Evolutionary conservation across 2,797 vertebrate species (phyloP).

Genomic region (Myripristis murdjan): DNA sequence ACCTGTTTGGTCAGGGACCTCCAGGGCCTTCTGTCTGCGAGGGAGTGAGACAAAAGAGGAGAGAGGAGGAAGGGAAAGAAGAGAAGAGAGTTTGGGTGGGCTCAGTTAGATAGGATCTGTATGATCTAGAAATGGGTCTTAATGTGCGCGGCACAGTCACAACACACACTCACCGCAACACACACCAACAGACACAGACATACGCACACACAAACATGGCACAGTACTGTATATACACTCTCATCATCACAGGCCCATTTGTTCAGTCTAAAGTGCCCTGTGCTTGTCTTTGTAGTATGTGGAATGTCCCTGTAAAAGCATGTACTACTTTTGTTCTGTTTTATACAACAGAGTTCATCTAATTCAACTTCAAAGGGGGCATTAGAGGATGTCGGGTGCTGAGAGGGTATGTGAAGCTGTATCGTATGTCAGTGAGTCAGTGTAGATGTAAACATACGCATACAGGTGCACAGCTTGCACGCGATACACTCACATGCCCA

Average conservation of each 20-base stretch:
- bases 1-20: constrained; percentile 88
- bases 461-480: constrained; percentile 79
- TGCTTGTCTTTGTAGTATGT: constrained; percentile 78
- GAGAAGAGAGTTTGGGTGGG: constrained; percentile 80
- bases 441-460: constrained; percentile 75
- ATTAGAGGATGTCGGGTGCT: constrained; percentile 77
- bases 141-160: constrained; percentile 78
- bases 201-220: too few species aligned
- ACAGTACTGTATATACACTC: constrained; percentile 76
- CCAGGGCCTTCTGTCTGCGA: constrained; percentile 86
- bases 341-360: constrained; percentile 84
- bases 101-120: constrained; percentile 82
- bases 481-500: constrained; percentile 54
- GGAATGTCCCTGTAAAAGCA: constrained; percentile 81
- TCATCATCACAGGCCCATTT: constrained; percentile 79
- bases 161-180: constrained; percentile 60
- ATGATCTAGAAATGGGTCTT: constrained; percentile 80
- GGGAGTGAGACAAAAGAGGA: constrained; percentile 62
- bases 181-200: constrained; percentile 11
- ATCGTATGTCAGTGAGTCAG: constrained; percentile 75
- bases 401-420: constrained; percentile 65
- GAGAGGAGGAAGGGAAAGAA: constrained; percentile 68
- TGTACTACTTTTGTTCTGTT: constrained; percentile 79
- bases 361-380: constrained; percentile 84
- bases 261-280: constrained; percentile 76